Evolutionary conservation across 2,797 vertebrate genomes (phyloP).

Genomic region (Dermochelys coriacea): DNA sequence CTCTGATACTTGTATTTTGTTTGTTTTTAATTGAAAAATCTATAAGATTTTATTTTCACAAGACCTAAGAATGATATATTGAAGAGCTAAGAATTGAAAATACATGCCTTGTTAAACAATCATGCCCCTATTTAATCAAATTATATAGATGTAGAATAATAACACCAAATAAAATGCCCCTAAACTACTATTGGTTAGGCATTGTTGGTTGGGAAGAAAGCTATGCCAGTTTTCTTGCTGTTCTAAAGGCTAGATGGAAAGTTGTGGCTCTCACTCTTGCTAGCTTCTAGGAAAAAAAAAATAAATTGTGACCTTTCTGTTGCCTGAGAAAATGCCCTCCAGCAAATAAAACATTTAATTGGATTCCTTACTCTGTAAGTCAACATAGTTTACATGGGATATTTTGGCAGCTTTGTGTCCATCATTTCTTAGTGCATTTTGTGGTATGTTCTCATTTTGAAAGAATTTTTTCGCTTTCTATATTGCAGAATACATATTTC

Average conservation of each 20-base stretch:
- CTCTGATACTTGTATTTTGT: background rate
- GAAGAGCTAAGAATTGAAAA: background rate
- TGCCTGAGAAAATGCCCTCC: background rate
- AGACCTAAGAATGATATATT: background rate
- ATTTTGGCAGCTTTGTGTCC: background rate
- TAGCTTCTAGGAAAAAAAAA: background rate
- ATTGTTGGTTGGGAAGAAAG: background rate
- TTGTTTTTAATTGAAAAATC: background rate
- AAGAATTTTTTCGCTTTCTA: background rate
- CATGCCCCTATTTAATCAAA: background rate
- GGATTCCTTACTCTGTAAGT: background rate
- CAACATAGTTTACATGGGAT: background rate
- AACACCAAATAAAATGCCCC: background rate
- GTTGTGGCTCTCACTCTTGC: background rate
- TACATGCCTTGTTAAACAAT: background rate
- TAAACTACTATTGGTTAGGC: background rate
- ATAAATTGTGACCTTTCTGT: constrained; percentile 6
- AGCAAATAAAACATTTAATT: constrained; percentile 17
- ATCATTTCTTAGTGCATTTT: background rate
- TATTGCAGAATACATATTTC: background rate
- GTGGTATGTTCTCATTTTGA: background rate
- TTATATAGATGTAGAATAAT: background rate
- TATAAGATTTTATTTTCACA: background rate
- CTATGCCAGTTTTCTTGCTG: background rate
- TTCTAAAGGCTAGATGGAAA: background rate